phyloP scores from a whole-genome alignment of 1,140 invertebrate genomes.

The Theocolax elegans region DNA sequence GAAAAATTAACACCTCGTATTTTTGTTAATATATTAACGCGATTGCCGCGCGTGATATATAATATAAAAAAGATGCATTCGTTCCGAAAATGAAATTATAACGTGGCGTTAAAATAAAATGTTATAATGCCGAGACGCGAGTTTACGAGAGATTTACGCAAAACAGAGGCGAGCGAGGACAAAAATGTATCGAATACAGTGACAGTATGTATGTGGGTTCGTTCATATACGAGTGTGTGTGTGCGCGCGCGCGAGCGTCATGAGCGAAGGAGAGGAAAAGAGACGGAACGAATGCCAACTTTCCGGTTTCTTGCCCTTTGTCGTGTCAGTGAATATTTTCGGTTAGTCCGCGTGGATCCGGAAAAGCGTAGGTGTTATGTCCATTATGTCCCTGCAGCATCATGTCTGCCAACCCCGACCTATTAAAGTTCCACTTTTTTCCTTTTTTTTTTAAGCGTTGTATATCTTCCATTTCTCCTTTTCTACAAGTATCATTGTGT shows the following conservation, averaged over 20 bases:
- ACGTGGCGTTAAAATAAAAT: not conserved
- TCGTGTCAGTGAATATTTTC: constrained; percentile 54
- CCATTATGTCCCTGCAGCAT: constrained; percentile 34
- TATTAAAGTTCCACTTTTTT: constrained; percentile 46
- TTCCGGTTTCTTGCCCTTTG: constrained; percentile 56
- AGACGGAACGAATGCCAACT: constrained; percentile 48
- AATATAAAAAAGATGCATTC: not conserved
- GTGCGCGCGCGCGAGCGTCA: too few species aligned
- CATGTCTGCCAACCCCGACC: constrained; percentile 50
- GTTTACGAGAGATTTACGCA: constrained; percentile 11
- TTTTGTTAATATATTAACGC: constrained; percentile 6
- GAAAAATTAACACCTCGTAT: constrained; percentile 23
- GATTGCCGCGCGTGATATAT: not conserved
- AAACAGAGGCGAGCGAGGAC: constrained; percentile 5
- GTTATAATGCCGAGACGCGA: not conserved
- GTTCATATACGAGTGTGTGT: too few species aligned
- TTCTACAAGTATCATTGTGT: not conserved
- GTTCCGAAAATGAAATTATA: not conserved
- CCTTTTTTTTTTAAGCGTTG: not conserved
- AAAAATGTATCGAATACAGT: too few species aligned
- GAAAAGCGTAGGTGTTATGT: constrained; percentile 51
- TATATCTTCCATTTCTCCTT: not conserved
- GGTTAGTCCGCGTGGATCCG: constrained; percentile 47
- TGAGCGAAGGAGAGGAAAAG: constrained; percentile 47
- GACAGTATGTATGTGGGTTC: too few species aligned